Evolutionary conservation across 2,113 vertebrate species (phyloP), one percentile per base, ranked within the genome.

Genomic region (Hirundichthys speculiger): DNA sequence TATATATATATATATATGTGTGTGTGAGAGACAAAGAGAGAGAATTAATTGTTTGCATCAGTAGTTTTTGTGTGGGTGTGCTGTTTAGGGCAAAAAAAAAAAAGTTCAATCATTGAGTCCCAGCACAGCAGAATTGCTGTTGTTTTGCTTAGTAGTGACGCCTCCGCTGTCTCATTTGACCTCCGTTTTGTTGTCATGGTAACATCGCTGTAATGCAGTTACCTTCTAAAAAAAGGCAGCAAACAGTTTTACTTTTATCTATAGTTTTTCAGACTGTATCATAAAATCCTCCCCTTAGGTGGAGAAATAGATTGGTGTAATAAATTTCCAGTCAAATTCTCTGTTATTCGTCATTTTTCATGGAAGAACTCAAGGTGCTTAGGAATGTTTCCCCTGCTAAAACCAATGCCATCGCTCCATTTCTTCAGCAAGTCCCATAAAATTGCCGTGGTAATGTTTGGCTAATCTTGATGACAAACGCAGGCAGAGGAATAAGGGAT

Each of bases 201-300:
- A 61, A 66, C 19, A 6, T 21, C 30, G 43, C 34, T 66, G 49
- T 51, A 34, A 54, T 42, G 49, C 24, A 45, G 53, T 65, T 13
- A n/a, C 19, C 18, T 42, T 60, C 9, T 10, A 20, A 59, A 69
- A 34, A 40, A 34, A 40, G 30, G 49, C 30, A 59, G 27, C 18
- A 15, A 13, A 27, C 14, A 13, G 25, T 27, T 30, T 53, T 60
- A 48, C 22, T 34, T 54, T 47, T 21, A 15, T 30, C 19, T 13
- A 21, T 15, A 24, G 14, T 30, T 47, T 12, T 42, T 58, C 13
- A 10, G 7, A 19, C 3, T 12, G 39, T 13, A 34, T 10, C 9
- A 6, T 34, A 9, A 34, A 34, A 9, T 6, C 11, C 30, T 27
- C 25, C 6, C 25, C 11, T 34, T 34, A 34, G 4, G 3, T 39